Evolutionary conservation across 1,140 invertebrate genomes (phyloP).

Genomic region (Rhyacophila brunnea): DNA sequence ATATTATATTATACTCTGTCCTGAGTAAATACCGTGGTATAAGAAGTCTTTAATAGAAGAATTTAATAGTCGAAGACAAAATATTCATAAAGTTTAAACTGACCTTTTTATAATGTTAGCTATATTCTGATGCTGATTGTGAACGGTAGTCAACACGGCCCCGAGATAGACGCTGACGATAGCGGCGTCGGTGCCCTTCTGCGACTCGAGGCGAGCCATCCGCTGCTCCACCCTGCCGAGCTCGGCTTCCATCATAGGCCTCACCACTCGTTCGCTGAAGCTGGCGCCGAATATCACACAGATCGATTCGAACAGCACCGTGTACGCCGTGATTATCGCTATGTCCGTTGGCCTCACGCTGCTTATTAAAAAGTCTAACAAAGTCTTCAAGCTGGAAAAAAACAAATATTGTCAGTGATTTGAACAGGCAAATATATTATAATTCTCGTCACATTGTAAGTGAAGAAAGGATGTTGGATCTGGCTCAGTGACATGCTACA

Average conservation of each 20-base stretch:
- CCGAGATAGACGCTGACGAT: slow-evolving; percentile 49
- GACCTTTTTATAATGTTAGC: slow-evolving; percentile 51
- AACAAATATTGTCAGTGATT: neutral
- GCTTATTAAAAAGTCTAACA: slow-evolving; percentile 16
- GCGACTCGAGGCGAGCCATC: slow-evolving; percentile 46
- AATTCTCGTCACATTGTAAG: too few relatives aligned
- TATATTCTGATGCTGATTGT: slow-evolving; percentile 38
- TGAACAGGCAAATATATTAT: too few relatives aligned
- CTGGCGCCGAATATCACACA: slow-evolving; percentile 38
- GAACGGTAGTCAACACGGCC: slow-evolving; percentile 40
- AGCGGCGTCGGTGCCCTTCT: slow-evolving; percentile 43
- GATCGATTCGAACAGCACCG: slow-evolving; percentile 22
- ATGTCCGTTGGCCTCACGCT: slow-evolving; percentile 8
- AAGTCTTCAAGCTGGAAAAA: slow-evolving; percentile 25
- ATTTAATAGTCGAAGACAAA: too few relatives aligned
- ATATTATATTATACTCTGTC: too few relatives aligned
- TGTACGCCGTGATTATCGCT: slow-evolving; percentile 7
- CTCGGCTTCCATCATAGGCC: slow-evolving; percentile 43
- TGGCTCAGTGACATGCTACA: too few relatives aligned
- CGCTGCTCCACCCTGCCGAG: slow-evolving; percentile 46
- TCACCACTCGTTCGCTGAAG: slow-evolving; percentile 43
- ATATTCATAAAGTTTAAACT: too few relatives aligned
- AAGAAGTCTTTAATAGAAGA: too few relatives aligned
- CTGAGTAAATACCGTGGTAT: too few relatives aligned
- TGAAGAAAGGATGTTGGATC: too few relatives aligned